Evolutionary conservation across 2,888 invertebrate genomes (phyloP), one percentile per base, ranked within the genome.

Genomic region (Volucella bombylans): DNA sequence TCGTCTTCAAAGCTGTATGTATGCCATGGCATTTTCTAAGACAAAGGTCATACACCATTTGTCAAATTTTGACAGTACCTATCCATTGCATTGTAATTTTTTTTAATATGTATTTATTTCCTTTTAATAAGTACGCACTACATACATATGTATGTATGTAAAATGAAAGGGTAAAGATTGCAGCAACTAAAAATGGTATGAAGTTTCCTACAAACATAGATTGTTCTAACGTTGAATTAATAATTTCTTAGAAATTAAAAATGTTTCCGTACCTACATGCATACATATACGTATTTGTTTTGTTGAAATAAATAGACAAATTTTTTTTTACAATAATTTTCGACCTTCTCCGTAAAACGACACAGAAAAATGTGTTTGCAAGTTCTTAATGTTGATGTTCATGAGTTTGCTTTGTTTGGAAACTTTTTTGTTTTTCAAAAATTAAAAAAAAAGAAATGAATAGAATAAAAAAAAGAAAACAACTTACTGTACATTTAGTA

Each of bases 401-500:
- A 12, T 54, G 14, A 18, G 11, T 54, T 8, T 52, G 41, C 39
- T 54, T 14, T 41, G 14, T 45, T 54, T 31, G n/a, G 43, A 49
- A 15, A 47, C 12, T 47, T 38, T 15, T 23, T 64, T 67, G 49
- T 41, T 76, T 76, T 69, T 41, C 12, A 31, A 31, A 31, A 23
- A 4, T 4, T 2, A 23, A 23, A 23, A 31, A 4, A 45, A 50
- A n/a, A 76, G 55, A 78, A 79, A 71, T 73, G 67, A 72, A 65
- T 80, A 81, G 54, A 31, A 2, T 23, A 23, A 31, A 6, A 31
- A 43, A 77, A 50, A 62, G 55, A 79, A 72, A 64, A 85, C 79
- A 80, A 86, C 69, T 62, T 69, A 81, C 23, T 81, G 68, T 77
- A 86, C 39, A 77, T 77, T 85, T 68, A 85, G 81, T 76, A 72